Base-by-base conservation (phyloP, 2,113 vertebrate species). In the Equus przewalskii region DNA sequence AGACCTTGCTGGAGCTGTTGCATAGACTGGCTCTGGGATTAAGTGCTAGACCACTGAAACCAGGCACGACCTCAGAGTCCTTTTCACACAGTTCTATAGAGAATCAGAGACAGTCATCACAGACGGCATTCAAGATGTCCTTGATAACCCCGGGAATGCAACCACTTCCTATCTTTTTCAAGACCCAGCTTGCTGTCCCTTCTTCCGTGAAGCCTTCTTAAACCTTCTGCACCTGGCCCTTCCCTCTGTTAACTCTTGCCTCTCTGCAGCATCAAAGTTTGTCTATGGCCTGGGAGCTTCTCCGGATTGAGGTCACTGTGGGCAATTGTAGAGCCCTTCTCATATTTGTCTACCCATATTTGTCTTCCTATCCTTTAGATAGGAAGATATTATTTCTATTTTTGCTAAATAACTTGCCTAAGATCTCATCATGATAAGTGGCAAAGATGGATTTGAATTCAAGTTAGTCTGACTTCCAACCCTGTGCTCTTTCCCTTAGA, bases 371-470 rank as follows among this genome's bases (percentile, higher is more conserved):
- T n/a, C 1, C 60, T 64, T 81, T 72, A 60, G 28, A 82, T 11
- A 56, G 22, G 13, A 85, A 94, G 41, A 79, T 58, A 83, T 19
- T 81, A 62, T 92, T 93, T 89, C 16, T 83, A 89, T 24, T 87
- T 93, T 89, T 90, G 41, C 33, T 82, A 89, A 91, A 82, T 54
- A 91, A 76, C 46, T 94, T 91, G 58, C 15, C 33, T 44, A 85
- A 70, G 36, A 26, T 92, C 51, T 86, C 56, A 84, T 58, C 69
- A 76, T 69, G 51, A 21, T 64, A 70, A 92, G 26, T 69, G 30
- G 14, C 7, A 91, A 56, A 88, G 51, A 14, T 22, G 24, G 30
- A 81, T 67, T 54, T 86, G 51, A 72, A 58, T 86, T 97, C 41
- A 51, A 72, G 62, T 26, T 22, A 72, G 33, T 82, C 41, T 90